Evolutionary conservation across 1,140 invertebrate species (phyloP), one percentile per base, ranked within the genome.

Genomic region (Delia radicum): DNA sequence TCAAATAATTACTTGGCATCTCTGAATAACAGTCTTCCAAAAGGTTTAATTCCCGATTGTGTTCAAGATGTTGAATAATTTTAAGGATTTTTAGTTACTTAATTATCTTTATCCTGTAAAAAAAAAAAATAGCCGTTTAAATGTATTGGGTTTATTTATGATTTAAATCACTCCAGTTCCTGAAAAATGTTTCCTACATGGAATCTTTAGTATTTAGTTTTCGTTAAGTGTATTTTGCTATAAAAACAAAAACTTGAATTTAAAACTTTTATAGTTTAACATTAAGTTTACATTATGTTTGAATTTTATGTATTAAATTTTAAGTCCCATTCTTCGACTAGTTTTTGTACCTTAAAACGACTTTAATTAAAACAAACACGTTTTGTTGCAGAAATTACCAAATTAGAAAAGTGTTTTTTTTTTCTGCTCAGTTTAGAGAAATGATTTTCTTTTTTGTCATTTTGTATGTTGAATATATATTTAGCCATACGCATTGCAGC

Each of bases 311-410:
- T 21, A 21, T 55, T 21, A 21, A 55, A 55, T 55, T 55, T 55
- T 55, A n/a, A n/a, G n/a, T n/a, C n/a, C n/a, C n/a, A n/a, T n/a
- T n/a, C n/a, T n/a, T n/a, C n/a, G n/a, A n/a, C n/a, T n/a, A n/a
- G 0, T 55, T 55, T 55, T 55, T 55, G 48, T 55, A 55, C 48
- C 48, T 55, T 55, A 21, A 55, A 21, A 21, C 18, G 48, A 21
- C 65, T 69, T 69, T 69, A 69, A 69, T 69, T 69, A 69, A 69
- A 69, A 69, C 29, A 21, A 33, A 69, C 29, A 69, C 65, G 65
- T 69, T 69, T 69, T 69, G 15, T 69, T 69, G 15, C 65, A 18
- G 6, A 69, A 69, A 69, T 69, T 69, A 37, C 65, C 29, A 69
- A 69, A 69, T 69, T 69, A 69, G 48, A 3, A 42, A 42, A 13